Conservation (phyloP, 2,888 invertebrate genomes). For the Pharmacophagus antenor region DNA sequence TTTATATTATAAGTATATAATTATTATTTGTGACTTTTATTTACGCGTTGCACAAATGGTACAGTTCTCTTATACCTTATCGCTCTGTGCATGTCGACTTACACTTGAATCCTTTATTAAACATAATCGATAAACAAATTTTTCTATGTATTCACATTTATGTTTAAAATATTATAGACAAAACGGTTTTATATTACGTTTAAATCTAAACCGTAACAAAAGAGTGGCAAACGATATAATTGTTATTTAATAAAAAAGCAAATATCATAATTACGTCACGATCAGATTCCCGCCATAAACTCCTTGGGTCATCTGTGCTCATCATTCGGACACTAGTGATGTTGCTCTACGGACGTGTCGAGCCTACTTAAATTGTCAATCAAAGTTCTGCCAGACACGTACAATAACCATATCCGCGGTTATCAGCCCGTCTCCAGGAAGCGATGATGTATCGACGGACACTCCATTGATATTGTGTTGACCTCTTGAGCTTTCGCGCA, state of each 20-base stretch:
- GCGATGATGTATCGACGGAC: constrained; percentile 41
- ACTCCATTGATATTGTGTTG: constrained; percentile 33
- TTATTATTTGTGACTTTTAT: no score
- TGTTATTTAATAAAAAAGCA: neutral
- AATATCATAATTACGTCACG: neutral
- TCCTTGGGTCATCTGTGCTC: neutral
- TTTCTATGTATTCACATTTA: no score
- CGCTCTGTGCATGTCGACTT: no score
- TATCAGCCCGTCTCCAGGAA: constrained; percentile 38
- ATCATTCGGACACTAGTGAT: neutral
- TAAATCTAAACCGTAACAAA: no score
- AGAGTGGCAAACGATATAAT: no score
- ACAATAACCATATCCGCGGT: constrained; percentile 35
- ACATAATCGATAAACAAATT: no score
- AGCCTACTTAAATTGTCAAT: constrained; percentile 35
- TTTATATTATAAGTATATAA: no score
- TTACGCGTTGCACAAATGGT: no score
- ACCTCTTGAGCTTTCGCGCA: constrained; percentile 34
- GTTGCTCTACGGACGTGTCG: constrained; percentile 6
- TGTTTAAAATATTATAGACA: no score
- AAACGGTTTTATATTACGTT: no score
- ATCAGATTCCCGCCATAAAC: neutral
- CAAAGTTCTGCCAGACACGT: constrained; percentile 29
- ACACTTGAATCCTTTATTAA: no score
- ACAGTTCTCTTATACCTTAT: no score